phyloP scores from a whole-genome alignment of 2,888 invertebrate species.

The Polia nebulosa region DNA sequence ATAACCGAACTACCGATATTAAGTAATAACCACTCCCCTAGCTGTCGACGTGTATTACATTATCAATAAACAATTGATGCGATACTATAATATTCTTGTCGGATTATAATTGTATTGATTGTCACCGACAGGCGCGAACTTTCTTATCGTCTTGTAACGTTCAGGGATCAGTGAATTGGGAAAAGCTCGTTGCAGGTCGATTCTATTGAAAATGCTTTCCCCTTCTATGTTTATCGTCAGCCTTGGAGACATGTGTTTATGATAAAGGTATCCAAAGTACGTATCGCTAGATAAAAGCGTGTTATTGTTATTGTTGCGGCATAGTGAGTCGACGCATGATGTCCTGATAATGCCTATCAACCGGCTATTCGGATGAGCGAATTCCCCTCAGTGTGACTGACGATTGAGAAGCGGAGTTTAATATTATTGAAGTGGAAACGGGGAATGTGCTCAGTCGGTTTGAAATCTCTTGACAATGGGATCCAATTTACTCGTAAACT shows the following conservation, averaged over 20 bases:
- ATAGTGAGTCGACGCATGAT: constrained; percentile 72
- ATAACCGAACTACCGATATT: constrained; percentile 87
- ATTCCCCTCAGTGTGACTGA: constrained; percentile 71
- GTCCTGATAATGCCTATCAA: constrained; percentile 81
- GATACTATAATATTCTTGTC: constrained; percentile 67
- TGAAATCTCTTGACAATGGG: constrained; percentile 72
- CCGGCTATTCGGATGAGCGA: constrained; percentile 82
- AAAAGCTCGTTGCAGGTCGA: constrained; percentile 30
- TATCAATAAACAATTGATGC: constrained; percentile 82
- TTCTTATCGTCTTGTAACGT: constrained; percentile 29
- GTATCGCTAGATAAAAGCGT: constrained; percentile 66
- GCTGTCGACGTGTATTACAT: constrained; percentile 80
- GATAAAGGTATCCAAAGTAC: constrained; percentile 61
- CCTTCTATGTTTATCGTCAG: constrained; percentile 23
- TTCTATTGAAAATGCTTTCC: constrained; percentile 31
- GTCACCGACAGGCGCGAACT: constrained; percentile 52
- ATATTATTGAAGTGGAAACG: constrained; percentile 80
- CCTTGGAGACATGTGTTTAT: constrained; percentile 52
- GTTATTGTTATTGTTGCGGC: constrained; percentile 74
- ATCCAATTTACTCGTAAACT: constrained; percentile 67
- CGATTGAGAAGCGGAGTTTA: constrained; percentile 71
- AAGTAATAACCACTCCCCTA: constrained; percentile 88
- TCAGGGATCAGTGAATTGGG: constrained; percentile 32
- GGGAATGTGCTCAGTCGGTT: constrained; percentile 74
- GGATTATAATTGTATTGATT: constrained; percentile 66